Percentiles rank a stretch among this genome's conserved stretches.
phyloP scores from a whole-genome alignment of 2,113 vertebrate species.

The Alaudala cheleensis region DNA sequence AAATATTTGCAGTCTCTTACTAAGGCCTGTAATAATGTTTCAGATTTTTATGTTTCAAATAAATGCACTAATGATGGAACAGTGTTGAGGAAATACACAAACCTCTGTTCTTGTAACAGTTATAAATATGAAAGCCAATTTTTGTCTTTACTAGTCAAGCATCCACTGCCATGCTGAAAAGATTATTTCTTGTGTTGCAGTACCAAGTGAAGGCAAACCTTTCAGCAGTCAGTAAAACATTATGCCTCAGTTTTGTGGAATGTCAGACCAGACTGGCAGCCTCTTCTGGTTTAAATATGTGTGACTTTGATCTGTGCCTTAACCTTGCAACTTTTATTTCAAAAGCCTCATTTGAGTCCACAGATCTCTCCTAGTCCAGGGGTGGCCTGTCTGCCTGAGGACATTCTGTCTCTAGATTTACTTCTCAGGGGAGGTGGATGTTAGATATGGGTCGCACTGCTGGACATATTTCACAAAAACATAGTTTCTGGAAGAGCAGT shows the following conservation, averaged over 20 bases:
- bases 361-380: neutral
- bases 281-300: neutral
- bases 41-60: neutral
- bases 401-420: neutral
- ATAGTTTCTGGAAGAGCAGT: neutral
- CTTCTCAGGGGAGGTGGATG: neutral
- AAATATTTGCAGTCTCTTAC: neutral
- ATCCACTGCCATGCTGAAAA: neutral
- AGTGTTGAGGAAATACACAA: neutral
- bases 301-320: neutral
- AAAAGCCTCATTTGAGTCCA: neutral
- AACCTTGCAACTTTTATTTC: neutral
- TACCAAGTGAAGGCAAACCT: neutral
- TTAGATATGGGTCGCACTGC: neutral
- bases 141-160: neutral
- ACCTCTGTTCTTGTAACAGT: neutral
- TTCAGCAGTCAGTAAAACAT: neutral
- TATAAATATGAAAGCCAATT: neutral
- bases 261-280: neutral
- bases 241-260: neutral
- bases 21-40: neutral
- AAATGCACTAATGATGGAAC: neutral
- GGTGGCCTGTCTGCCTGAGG: neutral
- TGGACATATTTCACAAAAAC: neutral
- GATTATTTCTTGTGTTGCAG: neutral